Evolutionary conservation across 1,140 invertebrate species (phyloP).

Genomic region (Metopolophium dirhodum): DNA sequence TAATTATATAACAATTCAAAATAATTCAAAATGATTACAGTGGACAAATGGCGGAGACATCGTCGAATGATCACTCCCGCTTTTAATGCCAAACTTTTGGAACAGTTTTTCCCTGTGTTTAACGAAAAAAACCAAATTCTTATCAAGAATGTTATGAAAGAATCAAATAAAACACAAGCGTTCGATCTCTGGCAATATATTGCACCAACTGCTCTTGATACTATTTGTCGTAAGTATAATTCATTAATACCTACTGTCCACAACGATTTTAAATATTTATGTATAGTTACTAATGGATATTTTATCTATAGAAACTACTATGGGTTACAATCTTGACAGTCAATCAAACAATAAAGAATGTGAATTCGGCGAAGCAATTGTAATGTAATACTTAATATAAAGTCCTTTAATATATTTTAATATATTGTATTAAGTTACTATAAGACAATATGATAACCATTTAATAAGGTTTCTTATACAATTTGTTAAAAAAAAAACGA

Average conservation of each 20-base stretch:
- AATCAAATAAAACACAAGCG: slow-evolving; percentile 58
- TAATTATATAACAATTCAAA: not conserved
- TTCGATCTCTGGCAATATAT: slow-evolving; percentile 65
- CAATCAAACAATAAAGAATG: slow-evolving; percentile 70
- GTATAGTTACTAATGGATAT: not conserved
- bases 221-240: slow-evolving; percentile 75
- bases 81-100: not conserved
- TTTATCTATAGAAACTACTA: slow-evolving; percentile 75
- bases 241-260: too few relatives aligned
- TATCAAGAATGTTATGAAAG: slow-evolving; percentile 58
- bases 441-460: too few relatives aligned
- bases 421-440: too few relatives aligned
- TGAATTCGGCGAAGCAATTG: slow-evolving; percentile 58
- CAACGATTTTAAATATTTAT: not conserved
- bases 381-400: too few relatives aligned
- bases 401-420: too few relatives aligned
- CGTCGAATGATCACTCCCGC: not conserved
- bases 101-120: slow-evolving; percentile 73
- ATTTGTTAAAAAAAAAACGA: too few relatives aligned
- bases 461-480: too few relatives aligned
- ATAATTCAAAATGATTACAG: not conserved
- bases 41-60: not conserved
- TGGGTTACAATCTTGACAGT: slow-evolving; percentile 79
- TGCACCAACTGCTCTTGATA: slow-evolving; percentile 77
- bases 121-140: slow-evolving; percentile 75